phyloP scores from a whole-genome alignment of 2,113 vertebrate species.

The Corvus cornix region DNA sequence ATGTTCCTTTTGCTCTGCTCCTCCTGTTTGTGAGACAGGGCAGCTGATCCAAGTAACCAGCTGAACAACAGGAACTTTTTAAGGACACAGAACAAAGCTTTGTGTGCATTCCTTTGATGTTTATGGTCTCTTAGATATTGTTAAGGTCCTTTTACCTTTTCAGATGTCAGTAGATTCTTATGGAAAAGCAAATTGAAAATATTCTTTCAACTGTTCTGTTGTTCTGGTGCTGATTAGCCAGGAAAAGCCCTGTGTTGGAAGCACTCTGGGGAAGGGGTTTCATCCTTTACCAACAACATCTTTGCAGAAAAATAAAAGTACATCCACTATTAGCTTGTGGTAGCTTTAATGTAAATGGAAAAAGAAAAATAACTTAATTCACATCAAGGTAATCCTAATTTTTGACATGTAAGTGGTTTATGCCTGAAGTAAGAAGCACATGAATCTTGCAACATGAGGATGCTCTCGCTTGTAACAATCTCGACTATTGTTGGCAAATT shows the following conservation, averaged over 20 bases:
- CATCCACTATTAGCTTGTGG: not conserved
- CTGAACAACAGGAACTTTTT: not conserved
- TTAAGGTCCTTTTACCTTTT: not conserved
- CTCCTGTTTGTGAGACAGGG: not conserved
- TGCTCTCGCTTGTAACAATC: fast-evolving
- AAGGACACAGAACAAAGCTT: not conserved
- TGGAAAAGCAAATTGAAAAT: not conserved
- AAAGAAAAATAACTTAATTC: not conserved
- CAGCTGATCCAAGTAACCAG: not conserved
- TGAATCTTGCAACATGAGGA: not conserved
- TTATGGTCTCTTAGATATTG: not conserved
- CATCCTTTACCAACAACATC: not conserved
- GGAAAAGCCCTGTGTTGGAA: not conserved
- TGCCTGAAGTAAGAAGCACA: not conserved
- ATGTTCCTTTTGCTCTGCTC: not conserved
- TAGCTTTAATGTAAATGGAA: not conserved
- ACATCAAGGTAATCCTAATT: not conserved
- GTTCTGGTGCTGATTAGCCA: not conserved
- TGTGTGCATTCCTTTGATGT: not conserved
- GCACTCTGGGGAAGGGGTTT: not conserved
- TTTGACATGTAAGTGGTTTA: fast-evolving
- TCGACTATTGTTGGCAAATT: not conserved
- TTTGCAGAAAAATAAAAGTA: not conserved
- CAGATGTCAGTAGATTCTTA: not conserved
- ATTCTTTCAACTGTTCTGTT: not conserved